Conservation (phyloP, 2,113 vertebrate genomes). For the Xiphias gladius region DNA sequence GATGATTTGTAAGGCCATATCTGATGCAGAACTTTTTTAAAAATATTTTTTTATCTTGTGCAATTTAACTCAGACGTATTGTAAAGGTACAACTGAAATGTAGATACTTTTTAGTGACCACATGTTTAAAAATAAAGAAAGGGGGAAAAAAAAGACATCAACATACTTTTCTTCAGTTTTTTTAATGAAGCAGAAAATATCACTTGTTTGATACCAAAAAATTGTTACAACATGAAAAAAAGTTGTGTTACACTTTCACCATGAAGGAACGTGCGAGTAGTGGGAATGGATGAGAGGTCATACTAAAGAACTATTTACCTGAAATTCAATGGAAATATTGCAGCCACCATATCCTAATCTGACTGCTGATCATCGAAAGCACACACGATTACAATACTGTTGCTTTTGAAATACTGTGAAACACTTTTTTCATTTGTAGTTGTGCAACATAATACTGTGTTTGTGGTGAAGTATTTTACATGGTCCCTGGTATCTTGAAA, state of each 20-base stretch:
- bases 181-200: slow-evolving; percentile 77
- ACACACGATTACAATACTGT: slow-evolving; percentile 35
- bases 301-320: slow-evolving; percentile 33
- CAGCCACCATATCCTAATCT: slow-evolving; percentile 7
- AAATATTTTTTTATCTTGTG: not conserved
- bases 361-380: slow-evolving; percentile 49
- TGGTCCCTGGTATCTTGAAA: not conserved
- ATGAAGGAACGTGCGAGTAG: slow-evolving; percentile 53
- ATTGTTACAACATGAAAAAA: slow-evolving; percentile 68
- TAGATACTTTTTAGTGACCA: not conserved
- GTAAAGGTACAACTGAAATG: not conserved
- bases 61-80: not conserved
- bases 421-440: slow-evolving; percentile 16
- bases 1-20: not conserved
- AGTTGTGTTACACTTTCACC: slow-evolving; percentile 67
- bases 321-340: slow-evolving; percentile 32
- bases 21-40: not conserved
- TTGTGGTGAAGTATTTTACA: slow-evolving; percentile 33
- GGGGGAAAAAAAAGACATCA: not conserved
- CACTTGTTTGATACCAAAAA: slow-evolving; percentile 71
- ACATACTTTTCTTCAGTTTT: slow-evolving; percentile 7
- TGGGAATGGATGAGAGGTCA: slow-evolving; percentile 26
- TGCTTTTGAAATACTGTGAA: slow-evolving; percentile 45
- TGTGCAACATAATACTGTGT: slow-evolving; percentile 55
- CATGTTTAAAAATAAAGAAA: not conserved